These are phyloP conservation scores for Drosophila leontia DNA, from an alignment of 1,140 invertebrate genomes.

Conservation along the genomic window DNA sequence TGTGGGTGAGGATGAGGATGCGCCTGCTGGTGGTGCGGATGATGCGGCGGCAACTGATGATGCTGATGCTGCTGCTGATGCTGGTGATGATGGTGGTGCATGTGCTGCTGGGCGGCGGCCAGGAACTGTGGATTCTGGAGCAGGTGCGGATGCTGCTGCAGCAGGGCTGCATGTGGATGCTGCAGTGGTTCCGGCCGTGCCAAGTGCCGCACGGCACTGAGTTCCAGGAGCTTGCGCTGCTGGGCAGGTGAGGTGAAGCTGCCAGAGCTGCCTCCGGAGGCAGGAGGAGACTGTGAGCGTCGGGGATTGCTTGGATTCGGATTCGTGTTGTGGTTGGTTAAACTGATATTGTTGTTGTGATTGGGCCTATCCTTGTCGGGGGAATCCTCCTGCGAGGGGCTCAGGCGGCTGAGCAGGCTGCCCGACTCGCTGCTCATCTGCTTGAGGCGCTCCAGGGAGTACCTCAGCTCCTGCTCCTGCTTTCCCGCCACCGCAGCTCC, in stretches of 20 bases:
- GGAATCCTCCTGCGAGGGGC: conserved; percentile 64
- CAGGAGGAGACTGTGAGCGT: conserved; percentile 56
- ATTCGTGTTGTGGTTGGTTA: conserved; percentile 37
- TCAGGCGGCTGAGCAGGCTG: conserved; percentile 65
- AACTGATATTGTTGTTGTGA: conserved; percentile 49
- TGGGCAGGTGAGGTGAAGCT: conserved; percentile 59
- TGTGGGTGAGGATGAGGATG: conserved; percentile 40
- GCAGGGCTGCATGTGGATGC: conserved; percentile 78
- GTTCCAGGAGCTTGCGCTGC: conserved; percentile 69
- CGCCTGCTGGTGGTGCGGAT: conserved; percentile 40
- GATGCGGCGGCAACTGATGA: conserved; percentile 47
- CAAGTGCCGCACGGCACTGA: conserved; percentile 66
- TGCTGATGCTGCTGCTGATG: conserved; percentile 60
- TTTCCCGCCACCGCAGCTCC: conserved; percentile 35
- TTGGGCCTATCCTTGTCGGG: conserved; percentile 60
- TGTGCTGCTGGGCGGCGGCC: conserved; percentile 74
- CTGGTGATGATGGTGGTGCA: conserved; percentile 67
- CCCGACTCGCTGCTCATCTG: conserved; percentile 78
- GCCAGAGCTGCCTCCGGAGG: neutral
- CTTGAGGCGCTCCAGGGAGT: conserved; percentile 80
- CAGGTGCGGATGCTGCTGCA: conserved; percentile 80
- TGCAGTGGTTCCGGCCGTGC: conserved; percentile 76
- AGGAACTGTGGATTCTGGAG: conserved; percentile 81
- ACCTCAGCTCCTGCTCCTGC: conserved; percentile 72
- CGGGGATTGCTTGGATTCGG: conserved; percentile 28